Evolutionary conservation across 2,113 vertebrate genomes (phyloP).

Genomic region (Gorilla gorilla): DNA sequence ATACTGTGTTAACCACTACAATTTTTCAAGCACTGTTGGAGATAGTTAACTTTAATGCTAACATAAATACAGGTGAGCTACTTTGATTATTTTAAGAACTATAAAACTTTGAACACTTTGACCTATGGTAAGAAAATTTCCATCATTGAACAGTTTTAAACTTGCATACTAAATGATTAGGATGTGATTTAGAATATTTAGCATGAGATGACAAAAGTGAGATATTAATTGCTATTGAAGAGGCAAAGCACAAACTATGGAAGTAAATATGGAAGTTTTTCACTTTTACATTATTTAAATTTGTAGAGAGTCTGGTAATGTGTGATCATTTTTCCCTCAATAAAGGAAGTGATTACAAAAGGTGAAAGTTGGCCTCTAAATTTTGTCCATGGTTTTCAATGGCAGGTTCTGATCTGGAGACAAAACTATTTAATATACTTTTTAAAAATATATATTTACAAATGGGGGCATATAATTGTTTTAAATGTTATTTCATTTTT

Average conservation of each 20-base stretch:
- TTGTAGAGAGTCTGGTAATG: not conserved
- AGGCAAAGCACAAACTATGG: not conserved
- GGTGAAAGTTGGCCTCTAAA: not conserved
- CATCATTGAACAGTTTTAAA: conserved; percentile 23
- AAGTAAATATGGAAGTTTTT: not conserved
- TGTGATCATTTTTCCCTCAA: not conserved
- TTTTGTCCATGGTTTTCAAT: conserved; percentile 3
- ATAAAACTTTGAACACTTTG: conserved; percentile 8
- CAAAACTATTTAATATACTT: not conserved
- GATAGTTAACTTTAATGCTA: conserved; percentile 8
- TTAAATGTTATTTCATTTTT: conserved; percentile 46
- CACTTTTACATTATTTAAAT: not conserved
- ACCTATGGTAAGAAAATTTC: conserved; percentile 19
- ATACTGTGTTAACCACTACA: not conserved
- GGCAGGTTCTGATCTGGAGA: not conserved
- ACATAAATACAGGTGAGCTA: not conserved
- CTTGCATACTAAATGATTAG: conserved; percentile 36
- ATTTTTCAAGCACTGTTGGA: not conserved
- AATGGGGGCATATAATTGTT: not conserved
- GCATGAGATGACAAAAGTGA: conserved; percentile 1
- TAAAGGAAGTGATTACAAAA: conserved; percentile 38
- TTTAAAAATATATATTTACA: not conserved
- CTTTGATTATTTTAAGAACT: conserved; percentile 30
- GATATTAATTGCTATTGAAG: not conserved
- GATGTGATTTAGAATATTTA: conserved; percentile 43